Evolutionary conservation across 2,797 vertebrate genomes (phyloP).

Genomic region (Apodemus agrarius): DNA sequence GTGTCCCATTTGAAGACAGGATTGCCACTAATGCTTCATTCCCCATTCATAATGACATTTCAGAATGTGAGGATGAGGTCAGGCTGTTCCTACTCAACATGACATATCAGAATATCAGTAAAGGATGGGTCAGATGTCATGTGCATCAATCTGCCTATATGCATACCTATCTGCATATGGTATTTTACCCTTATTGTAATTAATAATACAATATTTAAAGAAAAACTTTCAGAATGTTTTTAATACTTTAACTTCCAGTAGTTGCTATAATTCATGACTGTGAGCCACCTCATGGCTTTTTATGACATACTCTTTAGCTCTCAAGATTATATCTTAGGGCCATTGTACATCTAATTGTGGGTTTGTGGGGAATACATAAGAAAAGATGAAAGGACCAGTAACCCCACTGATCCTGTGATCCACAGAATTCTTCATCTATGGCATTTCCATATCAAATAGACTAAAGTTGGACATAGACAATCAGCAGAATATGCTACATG

Average conservation of each 20-base stretch:
- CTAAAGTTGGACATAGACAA: accelerated
- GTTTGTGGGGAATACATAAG: neutral
- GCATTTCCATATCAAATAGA: accelerated
- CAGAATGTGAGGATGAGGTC: neutral
- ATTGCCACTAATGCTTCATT: accelerated
- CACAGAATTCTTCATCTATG: neutral
- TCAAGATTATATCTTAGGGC: neutral
- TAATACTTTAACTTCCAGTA: neutral
- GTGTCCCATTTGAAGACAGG: neutral
- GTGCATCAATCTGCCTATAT: neutral
- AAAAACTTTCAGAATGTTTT: neutral
- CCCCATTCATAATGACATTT: too few species aligned
- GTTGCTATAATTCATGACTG: too few species aligned
- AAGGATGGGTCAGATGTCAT: neutral
- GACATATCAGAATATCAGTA: too few species aligned
- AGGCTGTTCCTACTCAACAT: neutral
- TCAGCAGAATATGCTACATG: accelerated
- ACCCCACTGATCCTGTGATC: neutral
- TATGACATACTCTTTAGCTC: neutral
- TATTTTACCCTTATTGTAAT: neutral
- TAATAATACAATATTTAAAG: neutral
- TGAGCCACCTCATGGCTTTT: neutral
- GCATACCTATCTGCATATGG: neutral
- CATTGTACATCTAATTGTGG: neutral
- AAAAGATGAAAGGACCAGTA: neutral